A percentile compares a stretch with the other conserved stretches of the same genome.
phyloP scores from a whole-genome alignment of 2,888 invertebrate genomes.

The Cryptus armator region DNA sequence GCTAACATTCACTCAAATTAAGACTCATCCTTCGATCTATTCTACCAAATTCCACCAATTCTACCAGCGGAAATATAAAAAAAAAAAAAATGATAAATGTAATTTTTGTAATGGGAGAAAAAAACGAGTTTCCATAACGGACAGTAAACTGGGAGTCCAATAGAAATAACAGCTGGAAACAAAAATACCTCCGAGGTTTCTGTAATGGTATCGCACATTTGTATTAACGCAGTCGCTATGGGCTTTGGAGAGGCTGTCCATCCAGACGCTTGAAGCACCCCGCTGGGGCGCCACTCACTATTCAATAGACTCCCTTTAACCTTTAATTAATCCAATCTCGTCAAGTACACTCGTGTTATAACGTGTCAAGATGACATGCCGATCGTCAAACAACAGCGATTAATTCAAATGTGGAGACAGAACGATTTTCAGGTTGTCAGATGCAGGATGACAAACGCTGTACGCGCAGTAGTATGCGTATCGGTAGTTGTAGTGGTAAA shows the following conservation, averaged over 20 bases:
- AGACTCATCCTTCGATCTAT: no score
- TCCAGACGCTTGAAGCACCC: neutral
- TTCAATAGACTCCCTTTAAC: neutral
- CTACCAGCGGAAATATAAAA: no score
- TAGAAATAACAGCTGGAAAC: neutral
- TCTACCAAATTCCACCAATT: no score
- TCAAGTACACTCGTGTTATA: neutral
- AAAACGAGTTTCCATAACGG: no score
- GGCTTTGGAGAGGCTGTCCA: neutral
- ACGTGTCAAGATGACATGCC: neutral
- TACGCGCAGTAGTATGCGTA: neutral
- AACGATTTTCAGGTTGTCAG: neutral
- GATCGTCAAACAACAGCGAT: neutral
- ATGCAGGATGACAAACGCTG: neutral
- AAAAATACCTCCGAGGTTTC: neutral
- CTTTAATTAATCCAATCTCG: constrained; percentile 10
- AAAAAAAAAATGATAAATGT: no score
- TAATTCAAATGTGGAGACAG: neutral
- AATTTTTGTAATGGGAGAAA: no score
- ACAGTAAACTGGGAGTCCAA: neutral
- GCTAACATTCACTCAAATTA: neutral
- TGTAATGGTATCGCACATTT: neutral
- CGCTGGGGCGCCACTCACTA: neutral
- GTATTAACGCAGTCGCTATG: neutral
- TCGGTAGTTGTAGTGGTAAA: no score